Conservation (phyloP, 2,113 vertebrate genomes). For the Caranx melampygus region DNA sequence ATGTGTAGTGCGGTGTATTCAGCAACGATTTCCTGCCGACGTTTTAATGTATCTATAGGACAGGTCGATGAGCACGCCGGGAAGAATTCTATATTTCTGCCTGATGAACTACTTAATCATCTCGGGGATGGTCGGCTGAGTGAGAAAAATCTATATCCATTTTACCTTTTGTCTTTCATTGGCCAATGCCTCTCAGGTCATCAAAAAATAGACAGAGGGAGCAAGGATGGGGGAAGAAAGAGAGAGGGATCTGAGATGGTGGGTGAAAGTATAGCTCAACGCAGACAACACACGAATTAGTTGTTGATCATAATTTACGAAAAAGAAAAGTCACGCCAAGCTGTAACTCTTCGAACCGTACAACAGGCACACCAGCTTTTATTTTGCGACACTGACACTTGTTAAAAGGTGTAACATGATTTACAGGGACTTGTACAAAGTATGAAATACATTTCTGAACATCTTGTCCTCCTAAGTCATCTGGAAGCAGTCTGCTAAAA, state of each 20-base stretch:
- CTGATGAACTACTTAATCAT: constrained; percentile 85
- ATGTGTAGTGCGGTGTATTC: constrained; percentile 78
- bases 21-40: constrained; percentile 84
- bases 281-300: constrained; percentile 15
- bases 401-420: constrained; percentile 1
- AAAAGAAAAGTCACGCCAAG: neutral
- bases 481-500: neutral
- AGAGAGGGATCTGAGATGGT: neutral
- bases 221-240: neutral
- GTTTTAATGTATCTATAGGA: constrained; percentile 83
- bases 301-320: constrained; percentile 31
- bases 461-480: neutral
- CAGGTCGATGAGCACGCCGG: constrained; percentile 79
- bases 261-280: constrained; percentile 18
- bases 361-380: neutral
- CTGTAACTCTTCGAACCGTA: neutral
- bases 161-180: constrained; percentile 88
- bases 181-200: constrained; percentile 74
- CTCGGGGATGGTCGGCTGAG: constrained; percentile 77
- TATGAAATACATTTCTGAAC: neutral
- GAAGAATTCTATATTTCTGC: constrained; percentile 84
- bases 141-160: constrained; percentile 83
- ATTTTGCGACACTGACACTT: neutral
- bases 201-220: constrained; percentile 74
- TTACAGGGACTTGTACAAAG: neutral